A percentile compares a stretch with the other conserved stretches of the same genome.
phyloP scores from a whole-genome alignment of 2,888 invertebrate genomes.

The Oegoconia quadripuncta region DNA sequence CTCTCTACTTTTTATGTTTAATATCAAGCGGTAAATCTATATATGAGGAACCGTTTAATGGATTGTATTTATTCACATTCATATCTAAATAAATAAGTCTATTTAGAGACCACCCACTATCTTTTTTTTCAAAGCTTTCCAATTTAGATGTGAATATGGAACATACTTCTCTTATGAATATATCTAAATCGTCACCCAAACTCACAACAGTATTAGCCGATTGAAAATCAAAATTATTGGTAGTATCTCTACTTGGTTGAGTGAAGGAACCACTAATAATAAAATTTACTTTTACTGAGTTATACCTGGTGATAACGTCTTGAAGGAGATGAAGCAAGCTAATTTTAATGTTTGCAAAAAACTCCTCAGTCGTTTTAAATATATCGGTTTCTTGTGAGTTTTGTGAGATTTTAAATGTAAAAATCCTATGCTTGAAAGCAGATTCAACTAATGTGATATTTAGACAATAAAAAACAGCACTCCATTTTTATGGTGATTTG shows the following conservation, averaged over 20 bases:
- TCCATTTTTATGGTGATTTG: conserved; percentile 18
- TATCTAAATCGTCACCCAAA: conserved; percentile 17
- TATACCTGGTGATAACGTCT: conserved; percentile 10
- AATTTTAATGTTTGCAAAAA: conserved; percentile 11
- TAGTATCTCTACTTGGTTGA: conserved; percentile 18
- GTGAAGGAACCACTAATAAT: conserved; percentile 20
- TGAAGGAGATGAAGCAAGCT: conserved; percentile 5
- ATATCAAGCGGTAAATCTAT: conserved; percentile 24
- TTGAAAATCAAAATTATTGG: conserved; percentile 22
- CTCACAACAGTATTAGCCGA: conserved; percentile 17
- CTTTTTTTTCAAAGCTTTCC: conserved; percentile 24
- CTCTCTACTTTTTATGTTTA: too few relatives aligned
- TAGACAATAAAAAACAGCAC: conserved; percentile 11
- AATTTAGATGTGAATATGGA: conserved; percentile 10
- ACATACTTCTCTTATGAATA: conserved; percentile 12
- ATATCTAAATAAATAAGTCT: conserved; percentile 19
- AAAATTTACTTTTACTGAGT: conserved; percentile 18
- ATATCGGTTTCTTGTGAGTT: too few relatives aligned
- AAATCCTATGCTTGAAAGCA: conserved; percentile 12
- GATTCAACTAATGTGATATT: conserved; percentile 17
- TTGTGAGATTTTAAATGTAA: too few relatives aligned
- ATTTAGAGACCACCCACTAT: conserved; percentile 24
- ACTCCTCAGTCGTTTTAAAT: conserved; percentile 8
- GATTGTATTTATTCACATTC: conserved; percentile 26
- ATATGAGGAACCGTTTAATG: conserved; percentile 20